A percentile compares a stretch with the other conserved stretches of the same genome.
phyloP scores from a whole-genome alignment of 2,113 vertebrate genomes.

The Megalops atlanticus region DNA sequence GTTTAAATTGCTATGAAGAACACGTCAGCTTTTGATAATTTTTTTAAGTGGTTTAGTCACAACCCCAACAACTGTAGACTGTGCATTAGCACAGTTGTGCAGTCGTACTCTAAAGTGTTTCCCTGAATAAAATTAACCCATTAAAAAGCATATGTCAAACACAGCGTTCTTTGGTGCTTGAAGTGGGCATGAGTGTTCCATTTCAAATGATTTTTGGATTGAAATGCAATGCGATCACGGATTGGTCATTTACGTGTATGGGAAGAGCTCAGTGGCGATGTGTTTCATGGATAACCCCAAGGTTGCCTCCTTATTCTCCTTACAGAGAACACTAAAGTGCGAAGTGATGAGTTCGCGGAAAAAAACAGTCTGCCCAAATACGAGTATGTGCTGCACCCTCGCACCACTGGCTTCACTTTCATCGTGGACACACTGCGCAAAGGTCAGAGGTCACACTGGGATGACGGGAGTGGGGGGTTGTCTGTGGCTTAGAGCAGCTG shows the following conservation, averaged over 20 bases:
- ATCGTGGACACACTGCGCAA: conserved; percentile 85
- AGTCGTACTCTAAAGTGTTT: not conserved
- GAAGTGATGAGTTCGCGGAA: conserved; percentile 85
- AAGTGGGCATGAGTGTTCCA: not conserved
- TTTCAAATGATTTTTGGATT: not conserved
- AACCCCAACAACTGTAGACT: no score
- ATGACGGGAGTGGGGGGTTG: not conserved
- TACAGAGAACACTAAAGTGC: conserved; percentile 85
- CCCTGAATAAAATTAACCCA: not conserved
- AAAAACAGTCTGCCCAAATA: conserved; percentile 84
- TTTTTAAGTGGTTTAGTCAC: no score
- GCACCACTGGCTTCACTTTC: conserved; percentile 95
- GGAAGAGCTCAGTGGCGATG: no score
- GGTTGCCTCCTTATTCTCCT: conserved; percentile 32
- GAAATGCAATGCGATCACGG: not conserved
- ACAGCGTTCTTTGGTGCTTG: not conserved
- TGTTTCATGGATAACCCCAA: no score
- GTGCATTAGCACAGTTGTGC: no score
- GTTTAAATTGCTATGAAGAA: not conserved
- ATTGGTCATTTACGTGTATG: no score
- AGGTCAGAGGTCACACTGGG: conserved; percentile 73
- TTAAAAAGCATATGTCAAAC: not conserved
- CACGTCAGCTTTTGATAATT: no score
- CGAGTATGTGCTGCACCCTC: conserved; percentile 89
- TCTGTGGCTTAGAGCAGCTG: not conserved